These are phyloP conservation scores for Drosophila novamexicana DNA, from an alignment of 1,140 invertebrate species.

Conservation along the genomic window DNA sequence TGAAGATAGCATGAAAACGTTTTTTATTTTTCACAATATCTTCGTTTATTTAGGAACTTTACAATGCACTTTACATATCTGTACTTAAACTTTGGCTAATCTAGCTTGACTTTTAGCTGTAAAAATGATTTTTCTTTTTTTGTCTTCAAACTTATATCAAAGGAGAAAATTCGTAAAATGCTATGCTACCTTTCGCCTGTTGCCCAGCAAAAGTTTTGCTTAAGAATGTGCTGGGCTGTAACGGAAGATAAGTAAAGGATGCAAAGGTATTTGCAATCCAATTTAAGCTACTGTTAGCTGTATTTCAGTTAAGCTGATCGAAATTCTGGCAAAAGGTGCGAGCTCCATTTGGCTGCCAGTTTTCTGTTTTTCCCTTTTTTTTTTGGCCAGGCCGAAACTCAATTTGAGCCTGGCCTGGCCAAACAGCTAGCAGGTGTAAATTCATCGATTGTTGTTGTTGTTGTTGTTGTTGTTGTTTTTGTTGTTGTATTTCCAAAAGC, in stretches of 20 bases:
- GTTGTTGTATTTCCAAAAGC: slow-evolving; percentile 7
- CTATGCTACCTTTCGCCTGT: background rate
- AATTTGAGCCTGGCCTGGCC: slow-evolving; percentile 15
- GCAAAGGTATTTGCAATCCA: too few relatives aligned
- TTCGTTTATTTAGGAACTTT: too few relatives aligned
- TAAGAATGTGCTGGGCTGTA: background rate
- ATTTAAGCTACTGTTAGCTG: too few relatives aligned
- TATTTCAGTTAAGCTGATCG: background rate
- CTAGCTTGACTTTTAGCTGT: too few relatives aligned
- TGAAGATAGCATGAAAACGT: background rate
- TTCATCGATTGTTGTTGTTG: slow-evolving; percentile 31
- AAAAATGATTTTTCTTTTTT: background rate
- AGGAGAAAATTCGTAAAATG: background rate
- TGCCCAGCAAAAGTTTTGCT: background rate
- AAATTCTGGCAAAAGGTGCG: slow-evolving; percentile 9
- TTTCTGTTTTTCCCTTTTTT: background rate
- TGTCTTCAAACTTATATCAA: background rate
- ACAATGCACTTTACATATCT: too few relatives aligned
- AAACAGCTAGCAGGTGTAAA: background rate
- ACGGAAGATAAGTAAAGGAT: background rate
- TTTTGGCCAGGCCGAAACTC: slow-evolving; percentile 15
- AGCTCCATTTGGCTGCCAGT: slow-evolving; percentile 7
- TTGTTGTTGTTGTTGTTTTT: background rate
- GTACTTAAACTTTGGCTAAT: too few relatives aligned
- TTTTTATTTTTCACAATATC: too few relatives aligned